Evolutionary conservation across 2,797 vertebrate species (phyloP).

Genomic region (Hippoglossus hippoglossus): DNA sequence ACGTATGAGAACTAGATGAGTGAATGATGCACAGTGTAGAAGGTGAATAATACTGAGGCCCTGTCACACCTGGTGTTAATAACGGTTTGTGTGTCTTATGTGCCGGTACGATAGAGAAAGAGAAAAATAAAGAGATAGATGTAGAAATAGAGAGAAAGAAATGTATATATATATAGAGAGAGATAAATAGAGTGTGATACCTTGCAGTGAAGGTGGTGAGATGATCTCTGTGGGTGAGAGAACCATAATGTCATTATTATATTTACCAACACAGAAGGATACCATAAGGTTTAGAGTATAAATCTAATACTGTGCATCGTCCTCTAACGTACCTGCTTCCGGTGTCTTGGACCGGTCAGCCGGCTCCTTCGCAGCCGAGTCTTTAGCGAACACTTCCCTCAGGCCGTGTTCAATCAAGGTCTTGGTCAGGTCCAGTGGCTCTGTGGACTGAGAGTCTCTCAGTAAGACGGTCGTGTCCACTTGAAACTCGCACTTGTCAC

Average conservation of each 20-base stretch:
- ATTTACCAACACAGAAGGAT: background rate
- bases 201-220: conserved; percentile 46
- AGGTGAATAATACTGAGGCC: no score
- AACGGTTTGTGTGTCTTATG: no score
- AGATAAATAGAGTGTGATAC: conserved; percentile 24
- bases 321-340: conserved; percentile 33
- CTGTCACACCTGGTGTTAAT: no score
- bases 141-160: no score
- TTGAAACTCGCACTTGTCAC: conserved; percentile 94
- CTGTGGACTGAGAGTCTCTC: conserved; percentile 85
- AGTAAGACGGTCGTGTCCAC: conserved; percentile 86
- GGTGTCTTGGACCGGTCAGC: background rate
- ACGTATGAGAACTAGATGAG: conserved; percentile 1
- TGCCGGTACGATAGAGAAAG: no score
- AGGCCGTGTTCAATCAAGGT: conserved; percentile 91
- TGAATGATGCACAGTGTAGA: no score
- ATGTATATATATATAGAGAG: no score
- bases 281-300: no score
- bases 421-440: conserved; percentile 88
- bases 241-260: conserved; percentile 26
- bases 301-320: no score
- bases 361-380: conserved; percentile 77
- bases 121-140: no score
- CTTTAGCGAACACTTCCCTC: conserved; percentile 92
- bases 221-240: conserved; percentile 32